Percentiles rank a stretch among this genome's conserved stretches.
These are phyloP conservation scores for Pseudonaja textilis DNA, from an alignment of 2,113 vertebrate species.

Conservation along the genomic window DNA sequence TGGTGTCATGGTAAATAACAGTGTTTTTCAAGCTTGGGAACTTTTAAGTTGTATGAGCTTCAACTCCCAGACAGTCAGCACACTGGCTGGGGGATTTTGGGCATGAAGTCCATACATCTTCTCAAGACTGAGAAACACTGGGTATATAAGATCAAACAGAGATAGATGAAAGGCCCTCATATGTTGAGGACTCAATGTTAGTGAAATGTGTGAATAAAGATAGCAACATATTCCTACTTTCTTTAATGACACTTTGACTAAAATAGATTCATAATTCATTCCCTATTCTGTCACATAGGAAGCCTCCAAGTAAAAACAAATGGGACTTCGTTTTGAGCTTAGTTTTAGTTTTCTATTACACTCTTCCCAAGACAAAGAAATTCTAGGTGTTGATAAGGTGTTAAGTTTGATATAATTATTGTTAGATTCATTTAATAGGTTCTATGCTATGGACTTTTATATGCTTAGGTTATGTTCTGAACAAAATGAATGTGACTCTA, in stretches of 20 bases:
- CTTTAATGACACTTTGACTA: not conserved
- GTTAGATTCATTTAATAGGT: not conserved
- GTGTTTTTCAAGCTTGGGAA: no score
- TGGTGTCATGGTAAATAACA: not conserved
- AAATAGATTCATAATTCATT: not conserved
- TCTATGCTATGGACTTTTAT: not conserved
- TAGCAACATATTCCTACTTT: not conserved
- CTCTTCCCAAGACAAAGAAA: not conserved
- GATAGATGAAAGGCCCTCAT: not conserved
- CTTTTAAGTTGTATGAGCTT: no score
- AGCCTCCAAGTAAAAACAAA: not conserved
- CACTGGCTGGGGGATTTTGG: not conserved
- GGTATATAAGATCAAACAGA: not conserved
- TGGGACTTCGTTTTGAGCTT: not conserved
- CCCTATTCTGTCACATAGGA: not conserved
- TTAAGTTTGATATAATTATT: not conserved
- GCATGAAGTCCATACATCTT: not conserved
- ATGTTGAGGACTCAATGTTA: not conserved
- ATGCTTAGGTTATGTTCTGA: not conserved
- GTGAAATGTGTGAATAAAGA: not conserved
- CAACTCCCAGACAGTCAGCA: no score
- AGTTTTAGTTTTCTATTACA: not conserved
- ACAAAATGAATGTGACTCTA: not conserved
- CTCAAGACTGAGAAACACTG: no score
- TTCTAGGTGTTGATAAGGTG: not conserved